A percentile compares a stretch with the other conserved stretches of the same genome.
Conservation (phyloP, 2,797 vertebrate genomes). For the Peromyscus attwateri region DNA sequence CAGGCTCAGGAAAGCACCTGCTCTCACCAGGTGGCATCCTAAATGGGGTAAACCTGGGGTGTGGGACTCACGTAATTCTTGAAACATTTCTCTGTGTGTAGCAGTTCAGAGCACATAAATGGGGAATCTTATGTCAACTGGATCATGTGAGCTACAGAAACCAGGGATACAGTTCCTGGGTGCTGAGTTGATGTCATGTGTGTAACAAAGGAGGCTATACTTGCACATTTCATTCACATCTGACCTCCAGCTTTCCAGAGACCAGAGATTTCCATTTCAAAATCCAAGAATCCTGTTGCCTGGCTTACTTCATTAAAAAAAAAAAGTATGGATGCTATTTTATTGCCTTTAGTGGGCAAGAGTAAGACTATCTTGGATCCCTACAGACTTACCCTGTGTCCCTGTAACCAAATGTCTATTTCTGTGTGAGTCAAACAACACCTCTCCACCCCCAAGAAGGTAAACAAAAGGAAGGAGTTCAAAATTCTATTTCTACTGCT, state of each 20-base stretch:
- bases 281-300: background rate
- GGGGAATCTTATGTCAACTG: background rate
- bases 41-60: background rate
- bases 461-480: background rate
- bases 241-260: background rate
- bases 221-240: background rate
- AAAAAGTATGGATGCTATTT: background rate
- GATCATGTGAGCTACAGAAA: background rate
- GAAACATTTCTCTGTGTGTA: background rate
- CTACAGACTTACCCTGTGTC: background rate
- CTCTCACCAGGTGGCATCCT: no score
- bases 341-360: background rate
- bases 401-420: background rate
- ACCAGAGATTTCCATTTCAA: background rate
- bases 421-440: background rate
- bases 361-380: background rate
- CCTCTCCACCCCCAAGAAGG: background rate
- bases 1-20: background rate
- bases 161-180: background rate
- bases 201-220: background rate
- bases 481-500: background rate
- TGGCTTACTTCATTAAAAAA: background rate
- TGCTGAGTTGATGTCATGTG: rapidly evolving
- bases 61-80: background rate
- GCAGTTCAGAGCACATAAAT: background rate